phyloP scores from a whole-genome alignment of 2,113 vertebrate species.

The Sclerurus mexicanus region DNA sequence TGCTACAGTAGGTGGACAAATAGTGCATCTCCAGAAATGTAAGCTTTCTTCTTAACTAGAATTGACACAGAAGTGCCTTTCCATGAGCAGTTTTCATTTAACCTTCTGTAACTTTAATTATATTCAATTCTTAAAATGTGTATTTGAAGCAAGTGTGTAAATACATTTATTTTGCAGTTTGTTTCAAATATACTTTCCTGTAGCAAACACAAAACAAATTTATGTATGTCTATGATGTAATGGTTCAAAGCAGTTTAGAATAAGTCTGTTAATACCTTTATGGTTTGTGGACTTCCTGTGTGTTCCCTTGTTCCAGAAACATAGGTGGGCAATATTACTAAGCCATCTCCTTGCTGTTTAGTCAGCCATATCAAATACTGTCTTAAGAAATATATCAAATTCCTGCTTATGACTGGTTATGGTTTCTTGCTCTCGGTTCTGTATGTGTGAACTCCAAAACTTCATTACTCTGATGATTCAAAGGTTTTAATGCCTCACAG shows the following conservation, averaged over 20 bases:
- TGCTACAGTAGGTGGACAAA: slow-evolving; percentile 45
- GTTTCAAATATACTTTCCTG: neutral
- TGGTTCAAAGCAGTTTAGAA: neutral
- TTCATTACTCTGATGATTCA: neutral
- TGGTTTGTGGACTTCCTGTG: neutral
- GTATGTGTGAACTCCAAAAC: neutral
- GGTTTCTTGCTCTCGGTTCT: neutral
- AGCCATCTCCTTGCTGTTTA: neutral
- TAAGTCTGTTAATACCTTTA: neutral
- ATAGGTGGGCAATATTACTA: neutral
- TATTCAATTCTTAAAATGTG: neutral
- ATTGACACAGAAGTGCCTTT: neutral
- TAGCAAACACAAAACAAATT: neutral
- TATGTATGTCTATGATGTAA: neutral
- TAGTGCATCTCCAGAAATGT: slow-evolving; percentile 3
- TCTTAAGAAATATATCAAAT: neutral
- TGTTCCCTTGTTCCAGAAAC: neutral
- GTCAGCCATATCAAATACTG: neutral
- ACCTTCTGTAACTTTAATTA: neutral
- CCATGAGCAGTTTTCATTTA: neutral
- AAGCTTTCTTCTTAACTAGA: slow-evolving; percentile 8
- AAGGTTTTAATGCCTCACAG: neutral
- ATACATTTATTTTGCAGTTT: neutral
- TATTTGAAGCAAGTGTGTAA: neutral
- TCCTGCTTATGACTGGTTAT: neutral